These are phyloP conservation scores for Drosophila formosana DNA, from an alignment of 2,888 invertebrate species.

Conservation along the genomic window DNA sequence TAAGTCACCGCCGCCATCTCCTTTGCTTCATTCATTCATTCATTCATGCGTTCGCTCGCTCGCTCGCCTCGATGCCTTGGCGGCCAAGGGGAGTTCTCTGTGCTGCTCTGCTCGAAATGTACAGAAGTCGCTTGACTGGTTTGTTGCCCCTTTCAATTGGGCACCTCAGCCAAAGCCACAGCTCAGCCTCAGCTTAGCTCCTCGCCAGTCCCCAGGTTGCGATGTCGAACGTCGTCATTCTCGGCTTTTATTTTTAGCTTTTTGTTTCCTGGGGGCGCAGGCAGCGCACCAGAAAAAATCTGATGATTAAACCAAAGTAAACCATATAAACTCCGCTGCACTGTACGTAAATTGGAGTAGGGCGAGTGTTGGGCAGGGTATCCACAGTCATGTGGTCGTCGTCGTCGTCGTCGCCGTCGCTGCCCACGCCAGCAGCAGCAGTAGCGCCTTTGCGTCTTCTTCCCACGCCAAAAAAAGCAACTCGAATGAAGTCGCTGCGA, in stretches of 20 bases:
- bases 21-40: slow-evolving; percentile 59
- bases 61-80: slow-evolving; percentile 28
- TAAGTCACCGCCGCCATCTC: slow-evolving; percentile 21
- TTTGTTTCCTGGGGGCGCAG: slow-evolving; percentile 34
- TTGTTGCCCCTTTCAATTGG: slow-evolving; percentile 49
- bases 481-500: slow-evolving; percentile 16
- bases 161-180: slow-evolving; percentile 41
- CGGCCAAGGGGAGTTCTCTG: slow-evolving; percentile 39
- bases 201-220: neutral
- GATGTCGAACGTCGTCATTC: slow-evolving; percentile 35
- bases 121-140: slow-evolving; percentile 79
- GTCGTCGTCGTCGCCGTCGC: neutral
- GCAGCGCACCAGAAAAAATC: slow-evolving; percentile 14
- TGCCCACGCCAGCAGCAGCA: slow-evolving; percentile 47
- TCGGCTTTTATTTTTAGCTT: slow-evolving; percentile 56
- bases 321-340: slow-evolving; percentile 40
- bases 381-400: slow-evolving; percentile 16
- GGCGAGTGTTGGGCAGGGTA: slow-evolving; percentile 32
- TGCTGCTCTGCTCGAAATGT: slow-evolving; percentile 72
- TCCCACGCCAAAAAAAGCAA: slow-evolving; percentile 58
- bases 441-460: slow-evolving; percentile 61
- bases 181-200: slow-evolving; percentile 1
- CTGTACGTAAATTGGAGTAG: slow-evolving; percentile 49
- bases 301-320: slow-evolving; percentile 19
- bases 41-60: slow-evolving; percentile 60